phyloP scores from a whole-genome alignment of 2,797 vertebrate genomes.

The Scomberomorus guttatus region DNA sequence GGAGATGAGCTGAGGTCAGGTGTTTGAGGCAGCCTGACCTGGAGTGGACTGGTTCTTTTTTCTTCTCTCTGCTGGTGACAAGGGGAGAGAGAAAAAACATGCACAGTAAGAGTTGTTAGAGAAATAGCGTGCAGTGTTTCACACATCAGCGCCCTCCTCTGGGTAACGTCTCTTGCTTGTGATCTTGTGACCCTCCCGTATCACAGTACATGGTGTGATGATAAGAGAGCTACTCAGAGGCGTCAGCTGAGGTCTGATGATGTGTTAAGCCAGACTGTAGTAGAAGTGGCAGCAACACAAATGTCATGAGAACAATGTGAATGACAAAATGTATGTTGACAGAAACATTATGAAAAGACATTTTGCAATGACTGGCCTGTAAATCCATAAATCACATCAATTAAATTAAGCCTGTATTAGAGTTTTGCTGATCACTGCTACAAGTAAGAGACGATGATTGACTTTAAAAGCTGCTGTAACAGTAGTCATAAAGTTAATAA shows the following conservation, averaged over 20 bases:
- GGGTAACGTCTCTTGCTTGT: not conserved
- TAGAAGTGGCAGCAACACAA: constrained; percentile 13
- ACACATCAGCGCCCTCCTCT: not conserved
- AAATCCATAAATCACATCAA: too few relatives aligned
- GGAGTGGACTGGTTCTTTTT: not conserved
- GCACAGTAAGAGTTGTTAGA: not conserved
- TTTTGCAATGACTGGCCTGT: too few relatives aligned
- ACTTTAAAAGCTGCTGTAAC: too few relatives aligned
- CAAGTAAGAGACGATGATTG: too few relatives aligned
- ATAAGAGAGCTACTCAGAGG: constrained; percentile 57
- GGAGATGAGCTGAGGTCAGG: constrained; percentile 15
- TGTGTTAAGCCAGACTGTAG: constrained; percentile 33
- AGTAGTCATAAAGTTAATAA: too few relatives aligned
- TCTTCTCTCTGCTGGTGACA: constrained; percentile 2
- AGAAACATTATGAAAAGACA: not conserved
- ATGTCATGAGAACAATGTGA: constrained; percentile 25
- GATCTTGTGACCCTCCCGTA: constrained; percentile 35
- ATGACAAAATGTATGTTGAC: not conserved
- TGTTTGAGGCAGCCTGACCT: not conserved
- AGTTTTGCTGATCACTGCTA: too few relatives aligned
- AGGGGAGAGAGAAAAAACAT: not conserved
- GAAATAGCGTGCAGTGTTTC: not conserved
- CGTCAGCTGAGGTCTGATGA: constrained; percentile 55
- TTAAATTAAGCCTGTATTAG: too few relatives aligned
- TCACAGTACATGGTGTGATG: constrained; percentile 37